phyloP scores from a whole-genome alignment of 2,797 vertebrate genomes.

The Rhodeus uyekii region DNA sequence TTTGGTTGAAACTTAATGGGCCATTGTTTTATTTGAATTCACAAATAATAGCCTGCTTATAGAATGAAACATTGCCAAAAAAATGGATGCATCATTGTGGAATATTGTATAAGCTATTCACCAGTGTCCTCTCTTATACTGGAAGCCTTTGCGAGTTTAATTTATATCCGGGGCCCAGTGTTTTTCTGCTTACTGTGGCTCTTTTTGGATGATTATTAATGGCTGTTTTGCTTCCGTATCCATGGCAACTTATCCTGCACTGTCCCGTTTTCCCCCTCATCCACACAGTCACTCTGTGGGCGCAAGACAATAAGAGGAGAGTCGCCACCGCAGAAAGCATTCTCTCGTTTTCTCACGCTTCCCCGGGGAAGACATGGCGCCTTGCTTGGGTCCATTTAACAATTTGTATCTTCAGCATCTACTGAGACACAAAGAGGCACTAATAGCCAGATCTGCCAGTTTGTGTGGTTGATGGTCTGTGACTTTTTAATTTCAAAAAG shows the following conservation, averaged over 20 bases:
- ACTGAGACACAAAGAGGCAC: not conserved
- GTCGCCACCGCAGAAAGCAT: not conserved
- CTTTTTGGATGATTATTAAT: conserved; percentile 46
- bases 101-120: not conserved
- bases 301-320: conserved; percentile 7
- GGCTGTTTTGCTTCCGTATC: conserved; percentile 19
- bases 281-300: not conserved
- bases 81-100: not conserved
- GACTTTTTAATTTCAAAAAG: conserved; percentile 14
- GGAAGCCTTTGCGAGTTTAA: conserved; percentile 20
- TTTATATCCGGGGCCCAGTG: conserved; percentile 11
- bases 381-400: conserved; percentile 23
- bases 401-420: conserved; percentile 9
- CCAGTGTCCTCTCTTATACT: not conserved
- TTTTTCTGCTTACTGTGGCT: conserved; percentile 6
- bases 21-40: not conserved
- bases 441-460: conserved; percentile 3
- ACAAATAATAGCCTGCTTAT: not conserved
- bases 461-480: conserved; percentile 18
- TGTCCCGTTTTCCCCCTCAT: conserved; percentile 18
- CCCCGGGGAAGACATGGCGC: conserved; percentile 7
- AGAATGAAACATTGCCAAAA: not conserved
- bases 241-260: conserved; percentile 33
- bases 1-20: not conserved
- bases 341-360: conserved; percentile 32